These are phyloP conservation scores for Tauraco erythrolophus DNA, from an alignment of 2,113 vertebrate species.

Conservation along the genomic window DNA sequence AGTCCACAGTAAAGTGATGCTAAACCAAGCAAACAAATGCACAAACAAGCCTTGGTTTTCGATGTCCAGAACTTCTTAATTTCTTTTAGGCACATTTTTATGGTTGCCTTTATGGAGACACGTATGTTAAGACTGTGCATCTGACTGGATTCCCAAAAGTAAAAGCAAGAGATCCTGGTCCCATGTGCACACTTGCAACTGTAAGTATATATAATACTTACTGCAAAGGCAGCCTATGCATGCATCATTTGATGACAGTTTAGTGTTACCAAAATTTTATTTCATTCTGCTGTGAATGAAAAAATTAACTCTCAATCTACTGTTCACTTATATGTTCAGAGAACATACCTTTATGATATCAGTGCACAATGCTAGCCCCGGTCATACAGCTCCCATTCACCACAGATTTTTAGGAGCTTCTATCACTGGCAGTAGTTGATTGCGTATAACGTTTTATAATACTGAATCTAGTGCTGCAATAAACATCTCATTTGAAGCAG, in stretches of 20 bases:
- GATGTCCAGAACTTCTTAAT: background rate
- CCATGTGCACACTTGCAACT: background rate
- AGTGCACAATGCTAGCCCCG: background rate
- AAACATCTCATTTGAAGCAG: constrained; percentile 11
- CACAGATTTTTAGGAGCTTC: background rate
- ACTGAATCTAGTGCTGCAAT: background rate
- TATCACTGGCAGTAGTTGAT: background rate
- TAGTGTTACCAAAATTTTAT: background rate
- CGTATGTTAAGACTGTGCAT: background rate
- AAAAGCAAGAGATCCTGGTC: background rate
- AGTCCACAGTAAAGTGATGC: background rate
- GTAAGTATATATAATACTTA: background rate
- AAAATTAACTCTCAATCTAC: background rate
- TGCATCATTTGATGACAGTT: background rate
- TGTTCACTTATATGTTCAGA: background rate
- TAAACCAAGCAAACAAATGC: background rate
- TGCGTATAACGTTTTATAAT: background rate
- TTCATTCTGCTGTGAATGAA: background rate
- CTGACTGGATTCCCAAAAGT: background rate
- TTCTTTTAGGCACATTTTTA: background rate
- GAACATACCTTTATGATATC: background rate
- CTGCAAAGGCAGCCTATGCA: background rate
- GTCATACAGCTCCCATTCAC: background rate
- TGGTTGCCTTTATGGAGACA: background rate
- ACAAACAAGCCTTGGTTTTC: background rate